Conservation (phyloP, 2,797 vertebrate genomes). For the Micropoecilia bifurca region DNA sequence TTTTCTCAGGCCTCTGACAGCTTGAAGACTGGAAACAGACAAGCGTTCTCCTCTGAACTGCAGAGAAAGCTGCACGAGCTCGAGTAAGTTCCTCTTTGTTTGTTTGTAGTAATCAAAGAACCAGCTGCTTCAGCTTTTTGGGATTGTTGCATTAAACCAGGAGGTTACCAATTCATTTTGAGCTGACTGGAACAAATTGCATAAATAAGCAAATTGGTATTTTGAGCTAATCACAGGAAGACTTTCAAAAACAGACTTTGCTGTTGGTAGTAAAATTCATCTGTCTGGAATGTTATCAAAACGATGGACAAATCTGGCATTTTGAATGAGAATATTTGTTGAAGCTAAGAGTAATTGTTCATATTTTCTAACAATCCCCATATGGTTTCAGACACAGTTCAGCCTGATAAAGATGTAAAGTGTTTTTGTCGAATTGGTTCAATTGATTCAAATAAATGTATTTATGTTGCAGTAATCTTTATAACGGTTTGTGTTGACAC, state of each 20-base stretch:
- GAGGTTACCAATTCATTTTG: not conserved
- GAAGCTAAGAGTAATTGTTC: not conserved
- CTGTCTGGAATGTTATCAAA: not conserved
- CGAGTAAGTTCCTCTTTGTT: conserved; percentile 71
- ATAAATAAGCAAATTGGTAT: not conserved
- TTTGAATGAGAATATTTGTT: too few species aligned
- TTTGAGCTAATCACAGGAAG: not conserved
- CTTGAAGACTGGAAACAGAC: conserved; percentile 94
- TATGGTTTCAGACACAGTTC: not conserved
- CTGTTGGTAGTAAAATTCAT: not conserved
- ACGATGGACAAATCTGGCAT: not conserved
- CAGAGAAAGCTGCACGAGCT: conserved; percentile 92
- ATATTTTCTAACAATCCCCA: not conserved
- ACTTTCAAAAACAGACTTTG: not conserved
- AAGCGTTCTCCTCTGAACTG: conserved; percentile 92
- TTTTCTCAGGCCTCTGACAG: conserved; percentile 95
- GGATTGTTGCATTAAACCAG: not conserved
- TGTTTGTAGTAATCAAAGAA: not conserved
- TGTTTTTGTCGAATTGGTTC: not conserved
- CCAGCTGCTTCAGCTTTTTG: not conserved
- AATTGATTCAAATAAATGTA: not conserved
- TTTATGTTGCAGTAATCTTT: not conserved
- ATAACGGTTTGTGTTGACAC: not conserved
- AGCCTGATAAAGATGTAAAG: not conserved
- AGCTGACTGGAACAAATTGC: not conserved